Base-by-base conservation (phyloP, 2,797 vertebrate genomes). In the Naso thynnoides region DNA sequence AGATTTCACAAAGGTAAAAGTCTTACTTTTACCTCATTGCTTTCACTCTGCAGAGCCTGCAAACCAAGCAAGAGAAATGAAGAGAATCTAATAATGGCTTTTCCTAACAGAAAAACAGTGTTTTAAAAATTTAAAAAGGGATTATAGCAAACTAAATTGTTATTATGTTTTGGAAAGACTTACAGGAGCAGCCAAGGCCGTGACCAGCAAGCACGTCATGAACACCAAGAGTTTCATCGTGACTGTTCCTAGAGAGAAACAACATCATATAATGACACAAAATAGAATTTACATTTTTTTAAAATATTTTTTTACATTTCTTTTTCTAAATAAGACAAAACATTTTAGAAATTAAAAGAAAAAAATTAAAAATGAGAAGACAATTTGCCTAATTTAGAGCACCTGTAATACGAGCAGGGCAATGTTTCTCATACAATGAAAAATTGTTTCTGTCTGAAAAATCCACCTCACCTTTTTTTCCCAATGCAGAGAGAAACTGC, bases 171-270 rank as follows among this genome's bases (percentile, higher is more conserved):
- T 21, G 39, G 19, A 64, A 15, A 68, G 44, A 92, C 94, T 94
- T 81, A 95, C 94, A 52, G 94, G 94, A 11, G 91, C 92, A 56
- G 94, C 86, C 13, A 89, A 65, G 31, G 86, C 49, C 8, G 73
- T 45, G 29, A 71, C 86, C 59, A 94, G 60, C 39, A 94, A 76
- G 76, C 89, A 93, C 78, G 87, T 61, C 48, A 89, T 42, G 5
- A 94, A 14, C 52, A 88, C 70, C 70, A 91, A 49, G 16, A 75
- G 27, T 76, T 91, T 90, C 94, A 94, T 94, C 16, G 8, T 91
- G 52, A 69, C 58, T 77, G 8, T 21, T 70, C 63, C 60, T 73
- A 33, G 5, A 66, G 18, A 74, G 33, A 76, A 36, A 33, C 7
- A 33, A 3, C n/a, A n/a, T n/a, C n/a, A n/a, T 33, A 10, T 1